Conservation (phyloP, 2,797 vertebrate genomes). For the Pipistrellus pygmaeus region DNA sequence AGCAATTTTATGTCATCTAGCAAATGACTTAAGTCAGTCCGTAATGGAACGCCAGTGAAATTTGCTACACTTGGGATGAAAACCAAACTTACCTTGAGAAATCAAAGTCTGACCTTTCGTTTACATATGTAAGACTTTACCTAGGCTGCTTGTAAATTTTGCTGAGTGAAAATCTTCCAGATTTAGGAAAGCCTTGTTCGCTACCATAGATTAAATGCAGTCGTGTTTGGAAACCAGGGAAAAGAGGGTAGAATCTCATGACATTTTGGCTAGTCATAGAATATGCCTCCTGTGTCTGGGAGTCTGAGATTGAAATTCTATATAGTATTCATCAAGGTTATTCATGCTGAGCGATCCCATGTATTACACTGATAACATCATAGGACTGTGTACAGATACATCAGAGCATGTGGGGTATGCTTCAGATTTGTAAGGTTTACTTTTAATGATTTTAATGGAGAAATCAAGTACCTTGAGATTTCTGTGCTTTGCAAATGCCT, state of each 20-base stretch:
- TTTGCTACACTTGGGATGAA: slow-evolving; percentile 60
- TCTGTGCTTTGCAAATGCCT: slow-evolving; percentile 39
- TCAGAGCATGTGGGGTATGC: background rate
- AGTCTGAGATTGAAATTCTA: slow-evolving; percentile 62
- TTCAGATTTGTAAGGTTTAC: slow-evolving; percentile 28
- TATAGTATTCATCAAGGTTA: slow-evolving; percentile 36
- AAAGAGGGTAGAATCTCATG: background rate
- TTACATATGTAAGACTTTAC: background rate
- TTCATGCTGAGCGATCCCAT: slow-evolving; percentile 48
- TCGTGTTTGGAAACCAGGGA: slow-evolving; percentile 14
- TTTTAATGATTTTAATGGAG: slow-evolving; percentile 55
- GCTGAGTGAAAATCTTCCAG: background rate
- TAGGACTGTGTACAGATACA: background rate
- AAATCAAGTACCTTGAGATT: background rate
- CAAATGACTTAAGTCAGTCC: slow-evolving; percentile 51
- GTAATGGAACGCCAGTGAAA: slow-evolving; percentile 59
- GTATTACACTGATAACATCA: slow-evolving; percentile 65
- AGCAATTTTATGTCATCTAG: slow-evolving; percentile 73
- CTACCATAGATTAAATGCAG: background rate
- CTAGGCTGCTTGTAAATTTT: background rate
- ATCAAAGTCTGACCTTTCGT: slow-evolving; percentile 44
- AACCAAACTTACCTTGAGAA: slow-evolving; percentile 58
- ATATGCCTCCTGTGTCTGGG: slow-evolving; percentile 51
- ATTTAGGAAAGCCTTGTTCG: slow-evolving; percentile 38
- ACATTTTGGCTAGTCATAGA: slow-evolving; percentile 47